Evolutionary conservation across 2,888 invertebrate species (phyloP).

Genomic region (Atherix ibis): DNA sequence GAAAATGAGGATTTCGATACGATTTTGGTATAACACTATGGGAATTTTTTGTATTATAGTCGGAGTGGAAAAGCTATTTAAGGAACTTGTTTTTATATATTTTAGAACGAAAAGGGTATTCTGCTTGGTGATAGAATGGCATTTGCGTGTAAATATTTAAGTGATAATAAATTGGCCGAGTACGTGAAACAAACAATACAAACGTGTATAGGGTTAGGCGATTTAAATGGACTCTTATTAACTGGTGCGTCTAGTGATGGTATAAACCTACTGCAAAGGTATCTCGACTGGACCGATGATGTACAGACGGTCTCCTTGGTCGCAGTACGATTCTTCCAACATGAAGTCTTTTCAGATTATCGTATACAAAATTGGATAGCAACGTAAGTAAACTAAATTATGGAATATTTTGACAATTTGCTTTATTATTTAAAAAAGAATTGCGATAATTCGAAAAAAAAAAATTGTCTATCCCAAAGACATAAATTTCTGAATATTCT

Average conservation of each 20-base stretch:
- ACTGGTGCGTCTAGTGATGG: conserved; percentile 67
- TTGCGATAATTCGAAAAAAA: too few relatives aligned
- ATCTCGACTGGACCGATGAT: conserved; percentile 75
- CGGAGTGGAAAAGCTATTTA: too few relatives aligned
- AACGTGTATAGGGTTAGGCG: conserved; percentile 57
- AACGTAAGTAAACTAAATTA: conserved; percentile 32
- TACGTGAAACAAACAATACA: conserved; percentile 58
- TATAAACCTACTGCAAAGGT: conserved; percentile 66
- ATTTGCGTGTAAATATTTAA: conserved; percentile 75
- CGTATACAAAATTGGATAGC: conserved; percentile 52
- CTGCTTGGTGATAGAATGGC: conserved; percentile 77
- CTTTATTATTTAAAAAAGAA: too few relatives aligned
- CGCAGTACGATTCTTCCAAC: conserved; percentile 58
- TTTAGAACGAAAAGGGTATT: conserved; percentile 67
- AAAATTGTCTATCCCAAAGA: too few relatives aligned
- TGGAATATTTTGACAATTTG: neutral
- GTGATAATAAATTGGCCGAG: conserved; percentile 62
- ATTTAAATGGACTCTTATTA: conserved; percentile 68
- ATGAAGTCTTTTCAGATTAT: conserved; percentile 46
- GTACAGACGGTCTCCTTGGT: conserved; percentile 80
- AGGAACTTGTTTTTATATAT: conserved; percentile 8
- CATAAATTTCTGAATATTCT: conserved; percentile 2
- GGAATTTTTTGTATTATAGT: too few relatives aligned
- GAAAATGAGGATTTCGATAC: conserved; percentile 59
- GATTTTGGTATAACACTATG: conserved; percentile 43